Evolutionary conservation across 2,113 vertebrate genomes (phyloP).

Genomic region (Siniperca knerii): DNA sequence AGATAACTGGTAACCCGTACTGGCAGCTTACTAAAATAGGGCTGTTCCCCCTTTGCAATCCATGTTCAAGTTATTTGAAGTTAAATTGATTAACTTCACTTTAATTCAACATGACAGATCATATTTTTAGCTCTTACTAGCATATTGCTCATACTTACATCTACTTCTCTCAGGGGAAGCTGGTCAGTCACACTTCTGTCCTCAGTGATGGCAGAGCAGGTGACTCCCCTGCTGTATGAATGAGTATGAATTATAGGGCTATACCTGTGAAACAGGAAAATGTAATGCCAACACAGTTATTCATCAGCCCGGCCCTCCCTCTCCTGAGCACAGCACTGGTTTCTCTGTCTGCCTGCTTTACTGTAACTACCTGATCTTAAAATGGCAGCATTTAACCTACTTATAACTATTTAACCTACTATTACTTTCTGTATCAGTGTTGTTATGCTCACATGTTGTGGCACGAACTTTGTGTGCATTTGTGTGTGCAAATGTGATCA

Average conservation of each 20-base stretch:
- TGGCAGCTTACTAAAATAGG: background rate
- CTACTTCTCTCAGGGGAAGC: background rate
- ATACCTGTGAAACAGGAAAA: slow-evolving; percentile 50
- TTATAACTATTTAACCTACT: background rate
- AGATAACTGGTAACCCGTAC: background rate
- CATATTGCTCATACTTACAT: slow-evolving; percentile 53
- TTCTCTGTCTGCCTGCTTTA: background rate
- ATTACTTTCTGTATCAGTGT: background rate
- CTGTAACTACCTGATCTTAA: background rate
- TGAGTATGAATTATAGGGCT: slow-evolving; percentile 27
- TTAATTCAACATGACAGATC: background rate
- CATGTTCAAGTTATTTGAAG: background rate
- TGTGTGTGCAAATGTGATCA: background rate
- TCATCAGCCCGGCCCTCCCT: slow-evolving; percentile 45
- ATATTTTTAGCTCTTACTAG: background rate
- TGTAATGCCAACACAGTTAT: slow-evolving; percentile 60
- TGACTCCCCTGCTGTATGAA: slow-evolving; percentile 39
- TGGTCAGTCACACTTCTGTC: background rate
- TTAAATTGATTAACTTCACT: too few relatives aligned
- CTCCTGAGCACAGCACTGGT: background rate
- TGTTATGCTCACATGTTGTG: too few relatives aligned
- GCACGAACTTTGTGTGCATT: background rate
- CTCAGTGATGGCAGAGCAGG: slow-evolving; percentile 30
- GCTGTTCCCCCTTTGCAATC: background rate
- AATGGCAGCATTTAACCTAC: slow-evolving; percentile 12